These are phyloP conservation scores for Ophion ellenae DNA, from an alignment of 2,888 invertebrate species.

Conservation along the genomic window DNA sequence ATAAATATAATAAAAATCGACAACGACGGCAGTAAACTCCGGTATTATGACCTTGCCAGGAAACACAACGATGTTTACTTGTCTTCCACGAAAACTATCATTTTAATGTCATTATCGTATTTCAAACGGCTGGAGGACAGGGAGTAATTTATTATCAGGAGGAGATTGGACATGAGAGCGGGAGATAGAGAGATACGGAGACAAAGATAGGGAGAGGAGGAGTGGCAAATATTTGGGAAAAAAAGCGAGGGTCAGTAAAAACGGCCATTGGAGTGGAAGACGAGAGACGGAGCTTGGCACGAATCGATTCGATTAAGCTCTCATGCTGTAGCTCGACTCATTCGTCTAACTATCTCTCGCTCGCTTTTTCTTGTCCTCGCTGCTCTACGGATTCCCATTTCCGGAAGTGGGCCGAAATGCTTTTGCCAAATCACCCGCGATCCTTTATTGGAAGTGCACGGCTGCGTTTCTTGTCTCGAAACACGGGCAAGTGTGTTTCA, in stretches of 20 bases:
- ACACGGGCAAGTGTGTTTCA: constrained; percentile 16
- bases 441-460: constrained; percentile 58
- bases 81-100: not conserved
- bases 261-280: constrained; percentile 30
- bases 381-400: constrained; percentile 53
- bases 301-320: constrained; percentile 65
- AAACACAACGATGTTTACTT: not conserved
- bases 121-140: not conserved
- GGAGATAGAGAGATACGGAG: not conserved
- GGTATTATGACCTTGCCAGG: not conserved
- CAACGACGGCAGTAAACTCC: not conserved
- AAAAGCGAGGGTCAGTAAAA: constrained; percentile 34
- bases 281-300: constrained; percentile 43
- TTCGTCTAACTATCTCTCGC: constrained; percentile 37
- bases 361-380: constrained; percentile 28
- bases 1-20: not conserved
- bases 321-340: constrained; percentile 39
- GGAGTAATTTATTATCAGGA: not conserved
- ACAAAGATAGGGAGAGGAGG: constrained; percentile 1
- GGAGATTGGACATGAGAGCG: not conserved
- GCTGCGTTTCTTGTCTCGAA: constrained; percentile 53
- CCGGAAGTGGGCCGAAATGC: constrained; percentile 63
- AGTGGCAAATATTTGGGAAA: constrained; percentile 10
- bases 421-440: constrained; percentile 60
- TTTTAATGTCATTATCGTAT: not conserved